Percentiles rank a stretch among this genome's conserved stretches.
Conservation (phyloP, 2,888 invertebrate genomes). For the Caenorhabditis becei region DNA sequence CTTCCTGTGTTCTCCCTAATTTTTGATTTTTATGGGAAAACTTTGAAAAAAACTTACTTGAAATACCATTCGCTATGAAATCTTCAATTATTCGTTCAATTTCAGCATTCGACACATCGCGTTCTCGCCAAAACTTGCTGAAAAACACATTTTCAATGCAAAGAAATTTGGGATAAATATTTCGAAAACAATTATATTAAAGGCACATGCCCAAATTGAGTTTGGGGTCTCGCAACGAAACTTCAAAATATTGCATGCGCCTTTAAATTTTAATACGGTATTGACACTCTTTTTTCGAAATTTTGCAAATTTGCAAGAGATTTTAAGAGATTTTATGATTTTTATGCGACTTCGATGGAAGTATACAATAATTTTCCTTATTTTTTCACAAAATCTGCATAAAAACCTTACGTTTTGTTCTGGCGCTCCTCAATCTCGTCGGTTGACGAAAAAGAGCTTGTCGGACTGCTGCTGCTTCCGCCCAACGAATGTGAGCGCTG, state of each 20-base stretch:
- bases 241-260: not conserved
- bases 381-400: not conserved
- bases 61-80: constrained; percentile 62
- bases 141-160: constrained; percentile 16
- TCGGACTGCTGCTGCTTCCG: constrained; percentile 57
- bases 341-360: too few species aligned
- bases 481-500: constrained; percentile 61
- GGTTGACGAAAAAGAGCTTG: constrained; percentile 45
- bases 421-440: constrained; percentile 49
- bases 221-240: not conserved
- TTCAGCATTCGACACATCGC: constrained; percentile 55
- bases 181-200: not conserved
- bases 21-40: too few species aligned
- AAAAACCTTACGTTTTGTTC: constrained; percentile 36
- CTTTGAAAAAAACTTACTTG: constrained; percentile 28
- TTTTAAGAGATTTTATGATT: too few species aligned
- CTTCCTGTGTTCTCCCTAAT: not conserved
- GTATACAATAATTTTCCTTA: not conserved
- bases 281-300: not conserved
- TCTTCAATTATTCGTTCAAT: constrained; percentile 59
- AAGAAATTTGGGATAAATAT: not conserved
- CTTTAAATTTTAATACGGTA: constrained; percentile 1
- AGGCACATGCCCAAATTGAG: not conserved
- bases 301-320: not conserved
- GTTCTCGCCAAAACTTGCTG: constrained; percentile 38